Percentiles rank a stretch among this genome's conserved stretches.
phyloP scores from a whole-genome alignment of 2,888 invertebrate species.

The Pediacus dermestoides region DNA sequence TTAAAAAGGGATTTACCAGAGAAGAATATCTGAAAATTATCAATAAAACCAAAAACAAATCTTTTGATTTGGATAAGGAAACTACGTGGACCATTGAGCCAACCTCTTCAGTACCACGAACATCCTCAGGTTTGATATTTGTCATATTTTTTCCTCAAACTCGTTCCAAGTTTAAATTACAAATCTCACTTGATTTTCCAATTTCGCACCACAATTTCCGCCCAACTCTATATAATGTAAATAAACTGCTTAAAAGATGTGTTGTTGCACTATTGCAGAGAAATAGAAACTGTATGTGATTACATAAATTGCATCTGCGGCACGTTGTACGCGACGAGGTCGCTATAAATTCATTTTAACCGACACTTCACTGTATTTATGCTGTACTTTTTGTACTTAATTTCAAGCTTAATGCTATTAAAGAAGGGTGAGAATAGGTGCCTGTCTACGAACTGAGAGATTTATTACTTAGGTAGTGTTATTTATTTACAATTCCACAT shows the following conservation, averaged over 20 bases:
- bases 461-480: conserved; percentile 21
- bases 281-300: conserved; percentile 37
- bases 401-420: conserved; percentile 28
- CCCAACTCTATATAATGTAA: too few species aligned
- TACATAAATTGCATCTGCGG: conserved; percentile 34
- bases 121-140: conserved; percentile 22
- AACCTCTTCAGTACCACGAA: conserved; percentile 15
- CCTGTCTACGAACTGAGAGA: conserved; percentile 20
- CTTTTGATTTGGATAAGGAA: conserved; percentile 16
- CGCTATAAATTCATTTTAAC: conserved; percentile 33
- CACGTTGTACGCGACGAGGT: conserved; percentile 19
- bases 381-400: conserved; percentile 23
- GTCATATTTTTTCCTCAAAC: background rate
- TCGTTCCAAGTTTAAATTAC: too few species aligned
- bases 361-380: conserved; percentile 30
- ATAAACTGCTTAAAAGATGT: too few species aligned
- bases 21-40: conserved; percentile 20
- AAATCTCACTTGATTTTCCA: too few species aligned
- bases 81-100: conserved; percentile 22
- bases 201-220: too few species aligned
- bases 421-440: conserved; percentile 24
- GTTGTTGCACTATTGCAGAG: conserved; percentile 35
- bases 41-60: conserved; percentile 16
- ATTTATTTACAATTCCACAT: conserved; percentile 19
- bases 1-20: conserved; percentile 17